Evolutionary conservation across 1,140 invertebrate genomes (phyloP).

Genomic region (Frieseomelitta varia): DNA sequence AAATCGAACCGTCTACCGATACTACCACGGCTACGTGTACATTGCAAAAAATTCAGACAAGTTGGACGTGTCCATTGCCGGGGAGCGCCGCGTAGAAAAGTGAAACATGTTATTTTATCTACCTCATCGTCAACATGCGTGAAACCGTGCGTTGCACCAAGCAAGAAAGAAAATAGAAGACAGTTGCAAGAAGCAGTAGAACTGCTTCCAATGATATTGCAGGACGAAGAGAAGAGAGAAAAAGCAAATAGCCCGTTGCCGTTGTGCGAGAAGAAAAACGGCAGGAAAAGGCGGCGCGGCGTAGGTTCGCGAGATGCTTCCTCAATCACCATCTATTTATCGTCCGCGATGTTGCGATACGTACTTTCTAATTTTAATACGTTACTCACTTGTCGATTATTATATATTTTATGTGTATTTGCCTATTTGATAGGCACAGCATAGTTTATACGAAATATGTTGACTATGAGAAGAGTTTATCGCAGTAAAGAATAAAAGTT

Average conservation of each 20-base stretch:
- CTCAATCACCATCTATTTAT: slow-evolving; percentile 50
- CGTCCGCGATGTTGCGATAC: slow-evolving; percentile 73
- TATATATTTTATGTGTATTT: slow-evolving; percentile 79
- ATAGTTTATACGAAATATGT: slow-evolving; percentile 78
- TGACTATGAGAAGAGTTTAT: slow-evolving; percentile 75
- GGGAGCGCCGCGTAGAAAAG: background rate
- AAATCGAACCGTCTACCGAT: background rate
- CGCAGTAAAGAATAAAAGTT: slow-evolving; percentile 15
- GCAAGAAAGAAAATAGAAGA: background rate
- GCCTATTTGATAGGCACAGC: slow-evolving; percentile 74
- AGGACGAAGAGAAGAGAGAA: background rate
- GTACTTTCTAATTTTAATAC: slow-evolving; percentile 79
- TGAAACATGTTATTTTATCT: slow-evolving; percentile 22
- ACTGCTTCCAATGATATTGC: background rate
- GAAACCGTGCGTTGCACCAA: background rate
- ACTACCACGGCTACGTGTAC: background rate
- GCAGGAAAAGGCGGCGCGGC: no score
- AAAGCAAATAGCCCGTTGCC: background rate
- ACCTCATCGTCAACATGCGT: slow-evolving; percentile 32
- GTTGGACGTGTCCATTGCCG: background rate
- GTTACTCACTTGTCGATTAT: slow-evolving; percentile 73
- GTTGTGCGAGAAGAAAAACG: background rate
- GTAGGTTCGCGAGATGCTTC: slow-evolving; percentile 27
- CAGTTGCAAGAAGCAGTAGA: background rate
- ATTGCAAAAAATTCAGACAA: background rate